Conservation (phyloP, 2,797 vertebrate species). For the Cossypha polioptera region DNA sequence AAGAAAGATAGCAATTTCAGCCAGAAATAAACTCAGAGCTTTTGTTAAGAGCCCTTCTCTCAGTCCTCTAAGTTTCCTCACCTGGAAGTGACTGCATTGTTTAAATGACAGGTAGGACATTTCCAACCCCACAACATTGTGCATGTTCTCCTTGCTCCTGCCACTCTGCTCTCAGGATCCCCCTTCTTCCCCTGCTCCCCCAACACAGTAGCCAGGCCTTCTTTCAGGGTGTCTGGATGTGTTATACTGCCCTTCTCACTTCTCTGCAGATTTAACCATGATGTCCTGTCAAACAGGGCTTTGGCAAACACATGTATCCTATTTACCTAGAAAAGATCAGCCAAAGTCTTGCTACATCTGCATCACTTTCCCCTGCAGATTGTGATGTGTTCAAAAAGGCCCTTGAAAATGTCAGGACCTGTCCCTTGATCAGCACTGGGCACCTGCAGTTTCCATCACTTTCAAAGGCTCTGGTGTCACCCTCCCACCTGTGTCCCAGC, state of each 20-base stretch:
- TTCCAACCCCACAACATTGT: not conserved
- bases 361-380: not conserved
- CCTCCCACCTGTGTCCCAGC: accelerated
- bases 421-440: not conserved
- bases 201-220: not conserved
- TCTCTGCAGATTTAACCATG: not conserved
- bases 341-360: not conserved
- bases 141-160: not conserved
- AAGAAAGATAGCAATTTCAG: not conserved
- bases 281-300: not conserved
- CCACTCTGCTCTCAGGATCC: not conserved
- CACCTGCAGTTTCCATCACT: not conserved
- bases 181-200: not conserved
- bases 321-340: not conserved
- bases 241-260: not conserved
- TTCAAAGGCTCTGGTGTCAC: not conserved
- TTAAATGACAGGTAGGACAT: not conserved
- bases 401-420: not conserved
- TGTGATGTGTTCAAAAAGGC: not conserved
- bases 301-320: not conserved
- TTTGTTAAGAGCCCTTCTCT: not conserved
- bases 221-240: not conserved
- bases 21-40: not conserved
- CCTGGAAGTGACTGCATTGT: not conserved
- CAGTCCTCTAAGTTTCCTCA: not conserved